Base-by-base conservation (phyloP, 2,888 invertebrate genomes). In the Euplagia quadripunctaria region DNA sequence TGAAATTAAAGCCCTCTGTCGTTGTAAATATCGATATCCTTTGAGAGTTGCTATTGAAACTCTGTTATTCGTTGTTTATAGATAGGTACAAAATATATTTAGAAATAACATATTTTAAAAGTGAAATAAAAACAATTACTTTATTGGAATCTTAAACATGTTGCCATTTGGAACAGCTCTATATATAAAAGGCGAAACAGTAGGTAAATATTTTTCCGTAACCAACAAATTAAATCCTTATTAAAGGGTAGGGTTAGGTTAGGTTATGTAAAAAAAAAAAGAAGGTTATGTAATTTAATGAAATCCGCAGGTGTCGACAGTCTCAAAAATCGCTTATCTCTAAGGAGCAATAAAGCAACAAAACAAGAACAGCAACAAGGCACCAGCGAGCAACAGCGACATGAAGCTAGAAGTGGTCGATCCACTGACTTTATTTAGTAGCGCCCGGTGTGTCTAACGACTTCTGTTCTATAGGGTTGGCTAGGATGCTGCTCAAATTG, bases 391-490 rank as follows among this genome's bases (percentile, higher is more conserved):
- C 66, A 68, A 70, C 64, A 69, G 16, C 72, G 68, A 72, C 76
- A 79, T 84, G 84, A 77, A 84, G 77, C 77, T 72, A 78, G 73
- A 75, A 77, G 79, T 72, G 70, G 75, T 72, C 77, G 70, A 82
- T 82, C 77, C 74, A 77, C 80, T 20, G 75, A 78, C 79, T 81
- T 83, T 85, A 85, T 84, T 82, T 84, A 85, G 73, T 70, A 78
- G 81, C 85, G 71, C 79, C 85, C 78, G 85, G 83, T 85, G 85
- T 72, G 77, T 64, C 70, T 85, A 85, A 85, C 85, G 85, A 85
- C 52, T 75, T 74, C 75, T 75, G 71, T 70, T 67, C 69, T 11
- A 6, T 67, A 84, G 84, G 84, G 82, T n/a, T 83, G 80, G 6
- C 78, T 64, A 41, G 55, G 1, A 42, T 1, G 17, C 9, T 49